Conservation (phyloP, 1,140 invertebrate genomes). For the Dermatophagoides farinae region DNA sequence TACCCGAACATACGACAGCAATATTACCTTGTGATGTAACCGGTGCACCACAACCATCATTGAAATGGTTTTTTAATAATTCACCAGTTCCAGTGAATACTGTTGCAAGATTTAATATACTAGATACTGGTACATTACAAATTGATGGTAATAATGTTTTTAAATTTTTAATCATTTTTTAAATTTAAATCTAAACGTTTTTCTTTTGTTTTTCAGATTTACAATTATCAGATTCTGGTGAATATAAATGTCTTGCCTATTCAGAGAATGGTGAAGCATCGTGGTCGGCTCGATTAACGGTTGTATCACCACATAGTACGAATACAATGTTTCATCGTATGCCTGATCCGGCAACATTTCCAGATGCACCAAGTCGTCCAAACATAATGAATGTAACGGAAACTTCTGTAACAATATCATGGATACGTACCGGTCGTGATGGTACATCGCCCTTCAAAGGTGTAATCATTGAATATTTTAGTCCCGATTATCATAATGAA, state of each 20-base stretch:
- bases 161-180: neutral
- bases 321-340: slow-evolving; percentile 55
- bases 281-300: slow-evolving; percentile 42
- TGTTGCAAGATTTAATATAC: slow-evolving; percentile 29
- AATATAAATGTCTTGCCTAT: slow-evolving; percentile 58
- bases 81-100: slow-evolving; percentile 19
- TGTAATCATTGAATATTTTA: slow-evolving; percentile 53
- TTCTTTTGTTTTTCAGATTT: slow-evolving; percentile 15
- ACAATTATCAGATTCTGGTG: slow-evolving; percentile 37
- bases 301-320: slow-evolving; percentile 38
- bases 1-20: slow-evolving; percentile 53
- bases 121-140: slow-evolving; percentile 46
- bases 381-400: slow-evolving; percentile 51
- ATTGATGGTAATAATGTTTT: slow-evolving; percentile 47
- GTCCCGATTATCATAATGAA: slow-evolving; percentile 56
- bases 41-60: slow-evolving; percentile 44
- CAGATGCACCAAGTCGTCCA: slow-evolving; percentile 47
- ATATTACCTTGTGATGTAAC: slow-evolving; percentile 57
- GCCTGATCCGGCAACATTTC: slow-evolving; percentile 50
- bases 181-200: slow-evolving; percentile 12
- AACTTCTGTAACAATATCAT: slow-evolving; percentile 52
- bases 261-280: slow-evolving; percentile 60
- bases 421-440: slow-evolving; percentile 46
- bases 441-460: slow-evolving; percentile 46
- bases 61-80: slow-evolving; percentile 42